These are phyloP conservation scores for Aphodius granarius DNA, from an alignment of 2,888 invertebrate species.

Conservation along the genomic window DNA sequence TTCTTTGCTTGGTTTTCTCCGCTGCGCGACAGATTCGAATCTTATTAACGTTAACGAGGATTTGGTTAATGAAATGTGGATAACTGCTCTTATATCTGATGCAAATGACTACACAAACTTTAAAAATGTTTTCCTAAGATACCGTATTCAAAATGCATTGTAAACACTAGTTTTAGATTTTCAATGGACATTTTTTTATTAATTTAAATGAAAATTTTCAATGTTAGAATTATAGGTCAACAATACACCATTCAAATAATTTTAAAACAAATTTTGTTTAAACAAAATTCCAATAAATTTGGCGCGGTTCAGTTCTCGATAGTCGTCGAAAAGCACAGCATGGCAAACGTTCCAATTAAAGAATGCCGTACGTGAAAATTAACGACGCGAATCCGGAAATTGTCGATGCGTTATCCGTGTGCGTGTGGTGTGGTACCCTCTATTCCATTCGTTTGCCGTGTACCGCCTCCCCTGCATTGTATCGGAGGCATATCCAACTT, in stretches of 20 bases:
- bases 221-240: too few relatives aligned
- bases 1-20: not conserved
- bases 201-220: too few relatives aligned
- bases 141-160: too few relatives aligned
- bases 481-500: not conserved
- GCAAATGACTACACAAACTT: too few relatives aligned
- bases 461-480: not conserved
- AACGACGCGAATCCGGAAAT: not conserved
- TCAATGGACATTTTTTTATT: too few relatives aligned
- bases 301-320: not conserved
- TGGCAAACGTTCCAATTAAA: not conserved
- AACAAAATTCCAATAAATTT: too few relatives aligned
- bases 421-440: not conserved
- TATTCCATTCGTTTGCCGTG: constrained; percentile 2
- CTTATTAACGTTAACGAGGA: not conserved
- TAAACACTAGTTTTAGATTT: too few relatives aligned
- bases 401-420: not conserved
- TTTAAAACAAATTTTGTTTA: too few relatives aligned
- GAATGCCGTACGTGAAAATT: not conserved
- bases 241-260: too few relatives aligned
- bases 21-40: not conserved
- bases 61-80: not conserved
- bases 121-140: too few relatives aligned
- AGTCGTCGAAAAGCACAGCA: not conserved
- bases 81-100: too few relatives aligned